Percentiles rank a stretch among this genome's conserved stretches.
Evolutionary conservation across 2,113 vertebrate species (phyloP).

Genomic region (Acinonyx jubatus): DNA sequence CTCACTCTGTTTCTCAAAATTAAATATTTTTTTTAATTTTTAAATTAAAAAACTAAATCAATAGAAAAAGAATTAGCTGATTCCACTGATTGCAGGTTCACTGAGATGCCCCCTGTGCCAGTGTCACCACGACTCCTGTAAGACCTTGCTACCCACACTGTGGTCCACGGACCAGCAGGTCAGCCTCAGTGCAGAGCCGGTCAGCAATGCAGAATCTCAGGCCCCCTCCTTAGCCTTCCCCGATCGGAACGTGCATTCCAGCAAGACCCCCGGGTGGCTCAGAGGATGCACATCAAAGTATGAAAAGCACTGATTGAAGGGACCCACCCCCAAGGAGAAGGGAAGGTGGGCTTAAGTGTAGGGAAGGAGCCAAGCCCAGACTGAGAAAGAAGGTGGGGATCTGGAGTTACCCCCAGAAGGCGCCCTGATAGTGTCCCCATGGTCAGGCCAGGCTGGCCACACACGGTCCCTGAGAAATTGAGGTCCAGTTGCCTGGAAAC

Average conservation of each 20-base stretch:
- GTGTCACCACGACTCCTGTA: no score
- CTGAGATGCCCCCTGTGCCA: not conserved
- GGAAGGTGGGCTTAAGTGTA: not conserved
- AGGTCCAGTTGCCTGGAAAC: slow-evolving; percentile 45
- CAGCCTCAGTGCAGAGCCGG: not conserved
- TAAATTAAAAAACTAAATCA: no score
- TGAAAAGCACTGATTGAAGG: not conserved
- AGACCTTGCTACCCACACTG: not conserved
- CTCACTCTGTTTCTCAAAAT: no score
- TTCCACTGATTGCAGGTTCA: not conserved
- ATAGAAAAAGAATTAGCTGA: not conserved
- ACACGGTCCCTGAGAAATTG: not conserved
- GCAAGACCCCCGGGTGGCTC: fast-evolving
- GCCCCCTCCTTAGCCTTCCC: not conserved
- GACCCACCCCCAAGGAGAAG: not conserved
- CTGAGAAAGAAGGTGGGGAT: not conserved
- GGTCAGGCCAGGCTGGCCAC: not conserved
- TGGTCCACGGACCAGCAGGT: not conserved
- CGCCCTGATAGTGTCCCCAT: not conserved
- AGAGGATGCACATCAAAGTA: no score
- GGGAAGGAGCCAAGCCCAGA: not conserved
- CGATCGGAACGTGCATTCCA: not conserved
- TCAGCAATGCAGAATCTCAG: not conserved
- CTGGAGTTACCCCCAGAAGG: not conserved
- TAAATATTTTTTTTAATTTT: no score